Conservation (phyloP, 2,888 invertebrate species). For the Cephus sareptanus region DNA sequence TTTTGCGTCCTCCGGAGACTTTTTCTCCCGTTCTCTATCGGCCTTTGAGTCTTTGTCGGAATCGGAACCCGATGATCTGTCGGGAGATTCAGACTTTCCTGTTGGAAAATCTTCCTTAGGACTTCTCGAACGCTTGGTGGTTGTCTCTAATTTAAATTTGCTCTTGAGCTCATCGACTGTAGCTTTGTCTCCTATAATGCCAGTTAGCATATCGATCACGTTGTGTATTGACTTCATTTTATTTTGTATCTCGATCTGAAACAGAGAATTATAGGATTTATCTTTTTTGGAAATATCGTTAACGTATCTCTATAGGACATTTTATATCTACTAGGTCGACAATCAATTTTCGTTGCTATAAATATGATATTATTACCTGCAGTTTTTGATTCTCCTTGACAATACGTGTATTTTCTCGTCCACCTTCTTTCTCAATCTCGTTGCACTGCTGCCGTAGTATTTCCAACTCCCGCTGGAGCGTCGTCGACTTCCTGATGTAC, state of each 20-base stretch:
- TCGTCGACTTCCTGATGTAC: conserved; percentile 80
- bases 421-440: conserved; percentile 79
- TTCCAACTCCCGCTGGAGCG: conserved; percentile 82
- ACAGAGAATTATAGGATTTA: not conserved
- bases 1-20: conserved; percentile 55
- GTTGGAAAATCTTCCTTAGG: conserved; percentile 59
- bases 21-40: conserved; percentile 46
- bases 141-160: conserved; percentile 55
- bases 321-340: not conserved
- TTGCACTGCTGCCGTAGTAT: conserved; percentile 82
- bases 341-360: not conserved
- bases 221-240: conserved; percentile 86
- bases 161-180: conserved; percentile 63
- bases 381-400: conserved; percentile 85
- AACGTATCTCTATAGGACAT: not conserved
- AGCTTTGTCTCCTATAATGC: conserved; percentile 82
- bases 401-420: conserved; percentile 82
- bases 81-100: conserved; percentile 53
- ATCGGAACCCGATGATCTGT: conserved; percentile 45
- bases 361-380: conserved; percentile 73
- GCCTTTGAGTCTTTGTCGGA: conserved; percentile 54
- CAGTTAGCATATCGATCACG: conserved; percentile 88
- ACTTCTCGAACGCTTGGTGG: conserved; percentile 53
- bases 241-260: conserved; percentile 80
- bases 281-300: not conserved